Evolutionary conservation across 2,888 invertebrate species (phyloP).

Genomic region (Hirtodrosophila alboralis): DNA sequence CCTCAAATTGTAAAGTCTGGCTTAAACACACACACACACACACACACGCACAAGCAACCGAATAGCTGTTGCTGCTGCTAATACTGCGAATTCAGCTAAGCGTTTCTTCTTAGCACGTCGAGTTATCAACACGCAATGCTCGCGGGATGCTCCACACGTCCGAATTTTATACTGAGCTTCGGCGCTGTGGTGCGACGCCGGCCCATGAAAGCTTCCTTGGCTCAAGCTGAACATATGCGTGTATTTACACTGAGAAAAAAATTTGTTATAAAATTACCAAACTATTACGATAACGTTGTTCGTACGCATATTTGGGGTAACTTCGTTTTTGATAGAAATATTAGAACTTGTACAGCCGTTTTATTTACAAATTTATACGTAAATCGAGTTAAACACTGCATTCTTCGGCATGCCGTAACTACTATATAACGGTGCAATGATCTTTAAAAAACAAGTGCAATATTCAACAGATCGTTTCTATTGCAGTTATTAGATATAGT

Average conservation of each 20-base stretch:
- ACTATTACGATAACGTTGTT: no score
- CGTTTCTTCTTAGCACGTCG: slow-evolving; percentile 51
- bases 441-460: no score
- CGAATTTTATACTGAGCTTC: slow-evolving; percentile 68
- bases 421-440: no score
- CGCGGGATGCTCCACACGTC: slow-evolving; percentile 59
- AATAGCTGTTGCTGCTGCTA: neutral
- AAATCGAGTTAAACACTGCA: no score
- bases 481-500: no score
- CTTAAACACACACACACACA: slow-evolving; percentile 13
- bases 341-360: no score
- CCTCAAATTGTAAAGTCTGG: slow-evolving; percentile 17
- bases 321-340: no score
- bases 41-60: slow-evolving; percentile 8
- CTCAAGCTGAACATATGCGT: slow-evolving; percentile 4
- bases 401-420: no score
- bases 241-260: neutral
- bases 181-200: slow-evolving; percentile 12
- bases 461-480: no score
- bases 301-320: no score
- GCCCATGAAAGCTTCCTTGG: slow-evolving; percentile 42
- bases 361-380: no score
- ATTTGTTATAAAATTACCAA: no score
- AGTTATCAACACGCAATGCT: slow-evolving; percentile 64
- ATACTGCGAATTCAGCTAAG: slow-evolving; percentile 11